phyloP scores from a whole-genome alignment of 1,140 invertebrate species.

The Lordiphosa mommai region DNA sequence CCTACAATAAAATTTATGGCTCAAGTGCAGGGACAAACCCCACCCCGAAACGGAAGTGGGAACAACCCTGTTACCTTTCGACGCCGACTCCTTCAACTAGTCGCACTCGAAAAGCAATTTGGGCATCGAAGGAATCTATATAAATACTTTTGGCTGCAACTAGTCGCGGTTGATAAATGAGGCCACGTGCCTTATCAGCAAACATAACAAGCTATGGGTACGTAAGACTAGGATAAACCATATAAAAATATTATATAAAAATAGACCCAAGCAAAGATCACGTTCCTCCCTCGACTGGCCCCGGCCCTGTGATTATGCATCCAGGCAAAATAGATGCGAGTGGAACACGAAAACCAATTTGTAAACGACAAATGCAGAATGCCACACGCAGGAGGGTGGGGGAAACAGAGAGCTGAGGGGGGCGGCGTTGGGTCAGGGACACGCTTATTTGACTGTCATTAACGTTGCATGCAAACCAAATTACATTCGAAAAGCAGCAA shows the following conservation, averaged over 20 bases:
- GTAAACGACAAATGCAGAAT: constrained; percentile 69
- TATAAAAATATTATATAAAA: constrained; percentile 30
- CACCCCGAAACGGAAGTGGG: constrained; percentile 18
- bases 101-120: constrained; percentile 20
- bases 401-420: not conserved
- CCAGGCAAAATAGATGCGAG: constrained; percentile 63
- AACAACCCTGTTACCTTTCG: constrained; percentile 25
- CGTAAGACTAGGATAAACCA: constrained; percentile 11
- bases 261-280: constrained; percentile 50
- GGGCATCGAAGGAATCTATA: constrained; percentile 21
- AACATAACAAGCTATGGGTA: constrained; percentile 55
- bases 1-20: constrained; percentile 65
- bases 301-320: constrained; percentile 65
- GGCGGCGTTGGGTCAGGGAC: constrained; percentile 8
- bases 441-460: constrained; percentile 61
- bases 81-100: constrained; percentile 23
- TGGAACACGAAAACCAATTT: constrained; percentile 74
- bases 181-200: constrained; percentile 73
- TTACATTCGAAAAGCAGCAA: constrained; percentile 59
- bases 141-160: constrained; percentile 16
- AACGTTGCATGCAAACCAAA: constrained; percentile 61
- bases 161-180: constrained; percentile 67
- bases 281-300: constrained; percentile 9
- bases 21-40: constrained; percentile 49
- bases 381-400: constrained; percentile 2